A percentile compares a stretch with the other conserved stretches of the same genome.
Conservation (phyloP, 1,140 invertebrate species). For the Dinoponera quadriceps region DNA sequence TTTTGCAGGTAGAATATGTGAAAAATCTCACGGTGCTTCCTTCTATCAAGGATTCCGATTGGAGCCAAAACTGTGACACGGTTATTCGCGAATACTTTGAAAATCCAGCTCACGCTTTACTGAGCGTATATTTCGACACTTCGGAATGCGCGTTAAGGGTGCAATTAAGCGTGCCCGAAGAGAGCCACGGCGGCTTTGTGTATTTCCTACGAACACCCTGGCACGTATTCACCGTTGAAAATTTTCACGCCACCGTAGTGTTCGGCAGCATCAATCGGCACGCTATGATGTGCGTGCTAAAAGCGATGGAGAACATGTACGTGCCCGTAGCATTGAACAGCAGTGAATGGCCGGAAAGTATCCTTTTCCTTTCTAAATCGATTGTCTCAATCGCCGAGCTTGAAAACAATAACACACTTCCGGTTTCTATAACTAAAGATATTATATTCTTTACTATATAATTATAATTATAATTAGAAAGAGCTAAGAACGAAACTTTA, state of each 20-base stretch:
- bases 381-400: not conserved
- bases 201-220: conserved; percentile 89
- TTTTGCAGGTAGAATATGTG: conserved; percentile 83
- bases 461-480: not conserved
- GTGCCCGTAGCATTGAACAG: conserved; percentile 88
- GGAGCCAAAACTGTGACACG: conserved; percentile 86
- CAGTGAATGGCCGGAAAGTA: conserved; percentile 89
- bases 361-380: conserved; percentile 70
- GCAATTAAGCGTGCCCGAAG: conserved; percentile 85
- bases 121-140: conserved; percentile 88
- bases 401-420: not conserved
- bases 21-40: conserved; percentile 89
- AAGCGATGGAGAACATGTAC: conserved; percentile 88
- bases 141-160: conserved; percentile 85
- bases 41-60: conserved; percentile 87
- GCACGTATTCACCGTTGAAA: conserved; percentile 88
- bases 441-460: too few species aligned
- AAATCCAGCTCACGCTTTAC: conserved; percentile 86
- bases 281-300: conserved; percentile 88
- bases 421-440: not conserved
- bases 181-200: conserved; percentile 87
- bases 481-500: too few species aligned
- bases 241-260: conserved; percentile 89
- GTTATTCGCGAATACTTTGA: conserved; percentile 88
- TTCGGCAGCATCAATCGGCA: conserved; percentile 89